Evolutionary conservation across 2,797 vertebrate species (phyloP).

Genomic region (Podargus strigoides): DNA sequence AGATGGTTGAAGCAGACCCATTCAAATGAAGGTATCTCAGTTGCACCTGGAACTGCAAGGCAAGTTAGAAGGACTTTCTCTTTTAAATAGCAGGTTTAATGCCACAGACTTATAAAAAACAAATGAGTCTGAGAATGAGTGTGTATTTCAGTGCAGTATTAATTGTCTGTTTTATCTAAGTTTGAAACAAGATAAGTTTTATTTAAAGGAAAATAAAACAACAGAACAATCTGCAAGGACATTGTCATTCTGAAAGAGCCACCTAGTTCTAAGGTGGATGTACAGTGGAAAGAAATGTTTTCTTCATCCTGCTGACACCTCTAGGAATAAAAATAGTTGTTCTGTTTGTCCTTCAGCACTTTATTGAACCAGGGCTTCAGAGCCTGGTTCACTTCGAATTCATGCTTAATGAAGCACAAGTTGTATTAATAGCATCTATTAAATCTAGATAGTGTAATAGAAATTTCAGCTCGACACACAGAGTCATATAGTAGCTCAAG

Average conservation of each 20-base stretch:
- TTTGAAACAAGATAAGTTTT: neutral
- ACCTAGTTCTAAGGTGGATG: neutral
- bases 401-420: slow-evolving; percentile 73
- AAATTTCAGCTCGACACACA: slow-evolving; percentile 42
- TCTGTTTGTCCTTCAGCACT: slow-evolving; percentile 71
- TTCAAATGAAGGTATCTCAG: neutral
- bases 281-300: neutral
- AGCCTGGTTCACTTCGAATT: slow-evolving; percentile 55
- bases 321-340: slow-evolving; percentile 63
- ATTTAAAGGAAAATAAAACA: neutral
- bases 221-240: neutral
- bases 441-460: slow-evolving; percentile 58
- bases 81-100: neutral
- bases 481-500: slow-evolving; percentile 1
- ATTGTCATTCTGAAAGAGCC: neutral
- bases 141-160: neutral
- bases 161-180: neutral
- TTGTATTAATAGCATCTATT: slow-evolving; percentile 74
- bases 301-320: slow-evolving; percentile 32
- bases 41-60: neutral
- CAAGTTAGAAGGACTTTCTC: neutral
- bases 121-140: neutral
- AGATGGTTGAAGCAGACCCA: neutral
- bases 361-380: slow-evolving; percentile 57
- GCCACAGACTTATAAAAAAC: neutral